A percentile compares a stretch with the other conserved stretches of the same genome.
Conservation (phyloP, 2,797 vertebrate species). For the Epinephelus malabaricus region DNA sequence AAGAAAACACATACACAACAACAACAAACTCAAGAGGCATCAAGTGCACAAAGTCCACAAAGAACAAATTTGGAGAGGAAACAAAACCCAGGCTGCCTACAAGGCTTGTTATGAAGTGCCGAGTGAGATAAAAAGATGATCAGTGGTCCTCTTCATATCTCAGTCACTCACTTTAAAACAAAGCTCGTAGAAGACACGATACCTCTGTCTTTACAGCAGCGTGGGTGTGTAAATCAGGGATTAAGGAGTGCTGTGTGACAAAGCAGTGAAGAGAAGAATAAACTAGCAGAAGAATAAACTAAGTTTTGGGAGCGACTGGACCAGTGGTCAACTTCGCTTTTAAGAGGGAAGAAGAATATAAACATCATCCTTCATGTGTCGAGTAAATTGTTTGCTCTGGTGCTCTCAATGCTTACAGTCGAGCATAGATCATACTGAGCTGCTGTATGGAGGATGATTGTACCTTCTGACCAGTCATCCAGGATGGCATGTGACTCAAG, state of each 20-base stretch:
- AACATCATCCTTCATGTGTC: constrained; percentile 50
- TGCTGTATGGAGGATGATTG: too few relatives aligned
- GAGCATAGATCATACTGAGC: background rate
- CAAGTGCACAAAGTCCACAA: background rate
- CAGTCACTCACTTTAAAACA: constrained; percentile 8
- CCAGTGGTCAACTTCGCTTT: constrained; percentile 41
- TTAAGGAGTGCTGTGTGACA: constrained; percentile 36
- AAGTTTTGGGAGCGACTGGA: constrained; percentile 21
- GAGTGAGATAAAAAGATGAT: background rate
- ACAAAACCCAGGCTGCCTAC: constrained; percentile 4
- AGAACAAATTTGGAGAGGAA: constrained; percentile 12
- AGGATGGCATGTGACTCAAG: too few relatives aligned
- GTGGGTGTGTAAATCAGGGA: constrained; percentile 14
- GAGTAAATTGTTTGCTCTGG: constrained; percentile 8
- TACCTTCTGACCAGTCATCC: too few relatives aligned
- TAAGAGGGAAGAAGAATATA: constrained; percentile 37
- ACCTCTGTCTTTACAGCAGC: constrained; percentile 1
- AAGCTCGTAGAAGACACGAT: constrained; percentile 6
- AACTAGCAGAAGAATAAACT: constrained; percentile 29
- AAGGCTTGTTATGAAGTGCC: background rate
- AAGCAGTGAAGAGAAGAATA: constrained; percentile 4
- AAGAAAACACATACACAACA: background rate
- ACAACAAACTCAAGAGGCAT: constrained; percentile 8
- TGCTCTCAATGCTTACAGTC: constrained; percentile 13
- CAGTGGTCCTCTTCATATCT: background rate